Evolutionary conservation across 2,888 invertebrate genomes (phyloP).

Genomic region (Rhogogaster chlorosoma): DNA sequence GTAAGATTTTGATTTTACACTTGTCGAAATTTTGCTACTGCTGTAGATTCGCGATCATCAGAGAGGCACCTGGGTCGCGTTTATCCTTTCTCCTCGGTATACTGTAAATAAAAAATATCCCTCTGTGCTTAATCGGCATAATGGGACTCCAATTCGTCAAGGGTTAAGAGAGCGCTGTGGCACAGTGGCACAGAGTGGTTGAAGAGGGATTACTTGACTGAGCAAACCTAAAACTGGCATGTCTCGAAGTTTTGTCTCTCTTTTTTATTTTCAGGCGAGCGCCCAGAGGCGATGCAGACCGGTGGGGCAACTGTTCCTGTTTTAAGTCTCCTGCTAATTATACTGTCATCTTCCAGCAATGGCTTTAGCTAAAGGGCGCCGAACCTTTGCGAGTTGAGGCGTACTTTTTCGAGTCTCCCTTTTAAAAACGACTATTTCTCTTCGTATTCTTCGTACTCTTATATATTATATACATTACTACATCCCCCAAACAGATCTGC

Average conservation of each 20-base stretch:
- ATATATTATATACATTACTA: not conserved
- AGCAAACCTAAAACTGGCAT: slow-evolving; percentile 19
- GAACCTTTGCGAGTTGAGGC: not conserved
- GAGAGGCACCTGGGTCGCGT: not conserved
- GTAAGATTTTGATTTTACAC: not conserved
- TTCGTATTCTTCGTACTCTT: not conserved
- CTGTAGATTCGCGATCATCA: not conserved
- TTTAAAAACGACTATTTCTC: not conserved
- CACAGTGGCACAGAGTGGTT: not conserved
- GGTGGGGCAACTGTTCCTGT: slow-evolving; percentile 34
- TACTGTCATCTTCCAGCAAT: slow-evolving; percentile 50
- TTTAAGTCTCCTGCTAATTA: slow-evolving; percentile 49
- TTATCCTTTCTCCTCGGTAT: not conserved
- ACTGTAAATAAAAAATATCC: slow-evolving; percentile 24
- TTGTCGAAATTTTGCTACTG: not conserved
- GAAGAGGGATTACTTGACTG: slow-evolving; percentile 7
- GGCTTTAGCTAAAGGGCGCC: slow-evolving; percentile 32
- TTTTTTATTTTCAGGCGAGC: slow-evolving; percentile 34
- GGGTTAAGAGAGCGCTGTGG: slow-evolving; percentile 15
- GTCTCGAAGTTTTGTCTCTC: not conserved
- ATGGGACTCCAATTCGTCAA: slow-evolving; percentile 43
- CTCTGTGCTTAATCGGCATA: slow-evolving; percentile 29
- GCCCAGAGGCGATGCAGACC: slow-evolving; percentile 44
- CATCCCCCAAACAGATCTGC: not conserved
- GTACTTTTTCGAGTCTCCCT: slow-evolving; percentile 7